Base-by-base conservation (phyloP, 2,113 vertebrate genomes). In the Lipophrys pholis region DNA sequence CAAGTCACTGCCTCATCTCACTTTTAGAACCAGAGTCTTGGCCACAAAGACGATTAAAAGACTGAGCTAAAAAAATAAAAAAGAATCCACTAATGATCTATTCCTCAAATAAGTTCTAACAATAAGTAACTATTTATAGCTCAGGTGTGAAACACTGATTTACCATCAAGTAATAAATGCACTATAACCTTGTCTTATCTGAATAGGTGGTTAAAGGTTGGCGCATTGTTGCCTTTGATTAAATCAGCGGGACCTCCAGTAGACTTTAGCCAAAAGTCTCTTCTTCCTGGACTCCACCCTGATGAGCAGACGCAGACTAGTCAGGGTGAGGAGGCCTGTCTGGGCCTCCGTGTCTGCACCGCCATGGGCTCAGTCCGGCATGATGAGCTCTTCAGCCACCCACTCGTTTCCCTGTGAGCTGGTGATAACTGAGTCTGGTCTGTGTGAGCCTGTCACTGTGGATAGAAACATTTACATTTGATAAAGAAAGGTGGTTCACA, bases 381-480 rank as follows among this genome's bases (percentile, higher is more conserved):
- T 54, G 11, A 46, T 2, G 62, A 83, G 40, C 73, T 70, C 76
- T 76, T 40, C 6, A 71, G 41, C 71, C 83, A 12, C 85, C 81
- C 84, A 82, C 85, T 76, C 64, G 46, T 87, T 84, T 80, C 72
- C 86, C 85, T 86, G 39, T 70, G 58, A 41, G 67, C 73, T 71
- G 73, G 83, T 78, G 87, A 88, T 72, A 83, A 62, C 73, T 49
- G 46, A 48, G 80, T 84, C 80, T 83, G 68, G 83, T 56, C 66
- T 83, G 60, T 73, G 70, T 76, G 60, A 77, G 72, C 66, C 53
- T 38, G 71, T 73, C 59, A 68, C 67, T 81, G 71, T 62, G 84
- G 68, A 78, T 60, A 51, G 69, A 81, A 76, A 48, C 7, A 46
- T 30, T 4, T 4, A 30, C 21, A 30, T 30, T 30, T 30, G 21